Evolutionary conservation across 2,113 vertebrate species (phyloP).

Genomic region (Hassar affinis): DNA sequence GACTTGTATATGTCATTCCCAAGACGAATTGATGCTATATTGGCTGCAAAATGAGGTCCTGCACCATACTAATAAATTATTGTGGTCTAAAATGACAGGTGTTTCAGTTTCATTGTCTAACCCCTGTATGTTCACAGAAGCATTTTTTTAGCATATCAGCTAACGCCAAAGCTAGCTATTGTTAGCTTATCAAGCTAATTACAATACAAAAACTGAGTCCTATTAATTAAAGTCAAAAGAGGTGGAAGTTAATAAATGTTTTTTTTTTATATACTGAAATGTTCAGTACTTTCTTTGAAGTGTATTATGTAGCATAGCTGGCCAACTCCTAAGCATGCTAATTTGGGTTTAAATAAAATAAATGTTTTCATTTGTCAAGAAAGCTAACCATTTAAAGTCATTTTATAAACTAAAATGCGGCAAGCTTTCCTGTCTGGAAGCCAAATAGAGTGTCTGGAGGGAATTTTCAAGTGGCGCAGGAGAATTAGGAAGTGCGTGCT

Average conservation of each 20-base stretch:
- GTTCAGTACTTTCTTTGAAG: background rate
- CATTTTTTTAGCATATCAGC: background rate
- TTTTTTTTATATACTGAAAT: background rate
- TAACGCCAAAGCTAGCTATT: background rate
- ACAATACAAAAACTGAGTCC: background rate
- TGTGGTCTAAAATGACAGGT: no score
- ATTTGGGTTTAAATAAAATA: background rate
- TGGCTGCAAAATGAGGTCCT: no score
- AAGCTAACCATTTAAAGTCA: background rate
- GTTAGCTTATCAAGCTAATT: background rate
- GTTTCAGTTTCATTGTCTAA: no score
- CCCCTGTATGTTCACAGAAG: slow-evolving; percentile 1
- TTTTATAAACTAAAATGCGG: background rate
- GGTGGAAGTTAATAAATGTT: background rate
- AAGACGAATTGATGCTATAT: no score
- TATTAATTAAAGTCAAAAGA: background rate
- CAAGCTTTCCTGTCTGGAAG: background rate
- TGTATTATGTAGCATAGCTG: background rate
- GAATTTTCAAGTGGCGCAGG: background rate
- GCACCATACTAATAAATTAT: no score
- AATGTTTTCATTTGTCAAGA: slow-evolving; percentile 1
- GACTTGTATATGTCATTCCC: no score
- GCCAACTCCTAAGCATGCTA: background rate
- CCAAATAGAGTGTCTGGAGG: background rate
- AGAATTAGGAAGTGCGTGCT: background rate